Base-by-base conservation (phyloP, 2,888 invertebrate genomes). In the Hypsopygia costalis region DNA sequence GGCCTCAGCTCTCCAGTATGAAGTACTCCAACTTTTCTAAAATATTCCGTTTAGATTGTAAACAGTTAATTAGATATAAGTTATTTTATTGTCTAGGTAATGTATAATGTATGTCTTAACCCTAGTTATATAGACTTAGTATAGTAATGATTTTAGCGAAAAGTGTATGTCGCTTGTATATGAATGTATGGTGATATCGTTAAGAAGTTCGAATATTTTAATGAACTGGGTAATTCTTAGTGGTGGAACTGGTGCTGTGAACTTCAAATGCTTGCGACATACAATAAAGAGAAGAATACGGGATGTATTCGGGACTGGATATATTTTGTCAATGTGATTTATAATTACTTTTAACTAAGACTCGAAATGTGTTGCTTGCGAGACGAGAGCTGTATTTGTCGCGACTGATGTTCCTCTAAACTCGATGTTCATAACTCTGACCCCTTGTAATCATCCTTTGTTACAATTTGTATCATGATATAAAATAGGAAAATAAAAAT, bases 381-480 rank as follows among this genome's bases (percentile, higher is more conserved):
- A 69, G 67, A 70, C 66, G 60, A 71, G 67, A 64, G 69, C 71
- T 71, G 75, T 79, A 69, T 69, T 72, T 68, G 64, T 68, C 68
- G 74, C 74, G 79, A 82, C 81, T 77, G 80, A 86, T 75, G 86
- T 87, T 87, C 87, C 87, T 87, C 66, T 55, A 64, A 67, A 71
- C 63, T 73, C 51, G 56, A 76, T 59, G 72, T 76, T 74, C 69
- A 64, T 67, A 55, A 72, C 65, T 60, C 66, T 70, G 62, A 66
- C 62, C 66, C 65, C 63, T 70, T 77, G 68, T 81, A 80, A 75
- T 75, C 80, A 83, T 81, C 82, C 69, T 87, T 74, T 77, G 85
- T 87, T 87, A 85, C 77, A 69, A 79, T 81, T 83, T 81, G 72
- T 83, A 85, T 81, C 78, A 81, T 80, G 76, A 68, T 82, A 82